phyloP scores from a whole-genome alignment of 2,797 vertebrate species.

The Meda fulgida region DNA sequence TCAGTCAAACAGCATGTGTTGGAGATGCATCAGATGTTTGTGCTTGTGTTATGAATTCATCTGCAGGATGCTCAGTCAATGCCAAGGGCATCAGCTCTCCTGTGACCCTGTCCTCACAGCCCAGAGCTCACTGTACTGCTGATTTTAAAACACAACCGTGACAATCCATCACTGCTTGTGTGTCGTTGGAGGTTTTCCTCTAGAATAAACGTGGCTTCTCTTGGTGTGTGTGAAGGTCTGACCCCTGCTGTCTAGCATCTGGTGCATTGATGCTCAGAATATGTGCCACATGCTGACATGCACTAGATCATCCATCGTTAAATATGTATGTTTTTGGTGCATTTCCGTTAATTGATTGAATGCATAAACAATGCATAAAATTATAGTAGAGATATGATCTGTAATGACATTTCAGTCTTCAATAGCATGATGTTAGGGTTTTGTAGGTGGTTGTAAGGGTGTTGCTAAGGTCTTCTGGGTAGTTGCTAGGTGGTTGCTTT shows the following conservation, averaged over 20 bases:
- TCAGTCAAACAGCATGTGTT: not conserved
- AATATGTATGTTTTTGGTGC: not conserved
- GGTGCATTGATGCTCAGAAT: slow-evolving; percentile 23
- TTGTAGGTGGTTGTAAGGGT: not conserved
- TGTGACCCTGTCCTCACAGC: slow-evolving; percentile 18
- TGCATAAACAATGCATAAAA: not conserved
- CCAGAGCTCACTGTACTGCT: slow-evolving; percentile 1
- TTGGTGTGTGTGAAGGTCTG: slow-evolving; percentile 21
- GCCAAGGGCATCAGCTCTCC: slow-evolving; percentile 46
- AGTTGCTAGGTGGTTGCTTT: not conserved
- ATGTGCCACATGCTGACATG: slow-evolving; percentile 29
- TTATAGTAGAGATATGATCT: not conserved
- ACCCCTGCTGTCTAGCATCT: slow-evolving; percentile 44
- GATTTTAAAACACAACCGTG: not conserved
- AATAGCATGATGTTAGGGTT: not conserved
- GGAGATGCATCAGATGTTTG: slow-evolving; percentile 31
- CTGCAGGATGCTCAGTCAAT: slow-evolving; percentile 23
- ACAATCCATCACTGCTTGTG: not conserved
- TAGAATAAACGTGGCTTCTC: not conserved
- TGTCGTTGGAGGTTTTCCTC: slow-evolving; percentile 14
- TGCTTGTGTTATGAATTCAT: slow-evolving; percentile 6
- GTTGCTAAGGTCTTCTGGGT: not conserved
- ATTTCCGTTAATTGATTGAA: slow-evolving; percentile 13
- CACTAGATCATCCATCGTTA: slow-evolving; percentile 10
- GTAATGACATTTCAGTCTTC: not conserved